phyloP scores from a whole-genome alignment of 2,888 invertebrate species.

The Rhodophaea formosa region DNA sequence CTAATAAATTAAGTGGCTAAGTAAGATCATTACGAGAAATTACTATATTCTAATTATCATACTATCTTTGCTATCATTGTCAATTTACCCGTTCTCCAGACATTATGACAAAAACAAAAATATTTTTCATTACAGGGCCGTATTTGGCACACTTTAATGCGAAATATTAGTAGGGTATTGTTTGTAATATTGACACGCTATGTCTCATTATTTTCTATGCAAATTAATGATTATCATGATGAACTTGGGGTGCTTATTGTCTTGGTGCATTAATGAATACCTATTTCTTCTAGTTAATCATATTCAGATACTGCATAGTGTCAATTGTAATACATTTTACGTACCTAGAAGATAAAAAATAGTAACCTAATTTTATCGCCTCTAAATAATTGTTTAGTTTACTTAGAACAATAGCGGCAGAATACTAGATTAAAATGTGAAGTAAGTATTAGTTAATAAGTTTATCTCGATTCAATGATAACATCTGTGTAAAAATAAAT shows the following conservation, averaged over 20 bases:
- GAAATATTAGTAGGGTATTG: conserved; percentile 6
- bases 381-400: too few species aligned
- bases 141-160: conserved; percentile 1
- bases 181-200: conserved; percentile 25
- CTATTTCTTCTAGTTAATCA: not conserved
- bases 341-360: too few species aligned
- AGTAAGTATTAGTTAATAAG: too few species aligned
- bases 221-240: conserved; percentile 49
- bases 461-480: too few species aligned
- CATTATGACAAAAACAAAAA: not conserved
- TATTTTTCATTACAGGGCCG: not conserved
- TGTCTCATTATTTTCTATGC: conserved; percentile 47
- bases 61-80: not conserved
- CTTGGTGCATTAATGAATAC: conserved; percentile 39
- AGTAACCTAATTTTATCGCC: too few species aligned
- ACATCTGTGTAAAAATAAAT: too few species aligned
- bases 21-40: not conserved
- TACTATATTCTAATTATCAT: not conserved
- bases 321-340: not conserved
- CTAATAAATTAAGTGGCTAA: not conserved
- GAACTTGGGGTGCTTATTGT: conserved; percentile 48
- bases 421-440: too few species aligned
- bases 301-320: not conserved
- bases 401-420: too few species aligned
- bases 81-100: not conserved